phyloP scores from a whole-genome alignment of 1,140 invertebrate genomes.

The Pararge aegeria region DNA sequence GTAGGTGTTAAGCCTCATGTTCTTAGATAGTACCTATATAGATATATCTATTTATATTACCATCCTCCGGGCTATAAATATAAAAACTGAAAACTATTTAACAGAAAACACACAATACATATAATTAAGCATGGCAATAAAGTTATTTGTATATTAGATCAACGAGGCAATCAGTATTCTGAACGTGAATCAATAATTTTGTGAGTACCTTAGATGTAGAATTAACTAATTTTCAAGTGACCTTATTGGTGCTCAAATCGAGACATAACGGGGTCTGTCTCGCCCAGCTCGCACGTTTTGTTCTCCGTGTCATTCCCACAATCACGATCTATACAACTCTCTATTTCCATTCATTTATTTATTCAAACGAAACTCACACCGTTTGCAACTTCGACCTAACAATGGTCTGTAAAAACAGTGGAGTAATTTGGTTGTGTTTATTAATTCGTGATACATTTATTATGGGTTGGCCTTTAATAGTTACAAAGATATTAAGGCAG shows the following conservation, averaged over 20 bases:
- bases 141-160: too few relatives aligned
- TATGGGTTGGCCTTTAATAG: background rate
- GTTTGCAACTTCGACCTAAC: slow-evolving; percentile 37
- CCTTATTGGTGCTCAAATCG: slow-evolving; percentile 7
- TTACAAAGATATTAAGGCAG: too few relatives aligned
- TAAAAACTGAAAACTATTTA: too few relatives aligned
- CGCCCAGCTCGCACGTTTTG: slow-evolving; percentile 12
- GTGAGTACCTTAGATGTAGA: too few relatives aligned
- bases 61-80: too few relatives aligned
- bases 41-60: too few relatives aligned
- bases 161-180: too few relatives aligned
- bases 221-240: background rate
- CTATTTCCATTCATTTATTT: slow-evolving; percentile 38
- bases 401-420: slow-evolving; percentile 44
- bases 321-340: slow-evolving; percentile 30
- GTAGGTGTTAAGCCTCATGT: too few relatives aligned
- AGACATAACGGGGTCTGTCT: slow-evolving; percentile 29
- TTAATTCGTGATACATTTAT: slow-evolving; percentile 27
- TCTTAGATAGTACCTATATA: too few relatives aligned
- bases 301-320: slow-evolving; percentile 35
- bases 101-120: too few relatives aligned
- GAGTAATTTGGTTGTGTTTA: slow-evolving; percentile 46
- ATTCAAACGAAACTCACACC: slow-evolving; percentile 35
- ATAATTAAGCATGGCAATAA: too few relatives aligned
- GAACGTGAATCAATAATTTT: too few relatives aligned